Evolutionary conservation across 2,888 invertebrate species (phyloP).

Genomic region (Euproctis similis): DNA sequence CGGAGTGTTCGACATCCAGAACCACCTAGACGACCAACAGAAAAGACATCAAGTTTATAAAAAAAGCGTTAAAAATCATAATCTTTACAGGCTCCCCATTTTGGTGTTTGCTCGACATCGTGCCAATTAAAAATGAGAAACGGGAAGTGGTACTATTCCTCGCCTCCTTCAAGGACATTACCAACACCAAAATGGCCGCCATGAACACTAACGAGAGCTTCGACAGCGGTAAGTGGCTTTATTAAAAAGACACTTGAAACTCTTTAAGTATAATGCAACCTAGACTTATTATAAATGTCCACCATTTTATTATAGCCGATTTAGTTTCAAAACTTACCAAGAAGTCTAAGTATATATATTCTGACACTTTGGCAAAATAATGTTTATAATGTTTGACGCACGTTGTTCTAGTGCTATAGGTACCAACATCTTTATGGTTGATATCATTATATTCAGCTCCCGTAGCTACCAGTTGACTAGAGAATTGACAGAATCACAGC

Average conservation of each 20-base stretch:
- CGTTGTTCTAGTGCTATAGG: conserved; percentile 60
- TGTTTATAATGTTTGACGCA: too few species aligned
- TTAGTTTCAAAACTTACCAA: too few species aligned
- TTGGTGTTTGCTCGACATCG: conserved; percentile 97
- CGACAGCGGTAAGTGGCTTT: conserved; percentile 86
- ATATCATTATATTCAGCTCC: conserved; percentile 63
- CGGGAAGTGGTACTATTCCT: conserved; percentile 96
- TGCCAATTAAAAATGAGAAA: conserved; percentile 98
- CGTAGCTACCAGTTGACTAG: conserved; percentile 58
- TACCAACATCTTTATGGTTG: conserved; percentile 37
- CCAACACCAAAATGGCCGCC: conserved; percentile 91
- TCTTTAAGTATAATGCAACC: conserved; percentile 33
- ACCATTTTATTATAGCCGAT: too few species aligned
- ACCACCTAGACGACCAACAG: too few species aligned
- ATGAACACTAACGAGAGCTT: conserved; percentile 89
- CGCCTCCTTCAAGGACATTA: conserved; percentile 97
- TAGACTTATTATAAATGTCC: too few species aligned
- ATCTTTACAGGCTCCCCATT: conserved; percentile 86
- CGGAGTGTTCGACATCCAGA: too few species aligned
- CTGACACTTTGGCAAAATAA: too few species aligned
- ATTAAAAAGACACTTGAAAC: conserved; percentile 26
- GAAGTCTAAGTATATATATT: too few species aligned
- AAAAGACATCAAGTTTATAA: too few species aligned
- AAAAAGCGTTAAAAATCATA: too few species aligned
- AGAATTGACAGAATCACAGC: conserved; percentile 61